A percentile compares a stretch with the other conserved stretches of the same genome.
These are phyloP conservation scores for Cyanoderma ruficeps DNA, from an alignment of 2,113 vertebrate species.

Conservation along the genomic window DNA sequence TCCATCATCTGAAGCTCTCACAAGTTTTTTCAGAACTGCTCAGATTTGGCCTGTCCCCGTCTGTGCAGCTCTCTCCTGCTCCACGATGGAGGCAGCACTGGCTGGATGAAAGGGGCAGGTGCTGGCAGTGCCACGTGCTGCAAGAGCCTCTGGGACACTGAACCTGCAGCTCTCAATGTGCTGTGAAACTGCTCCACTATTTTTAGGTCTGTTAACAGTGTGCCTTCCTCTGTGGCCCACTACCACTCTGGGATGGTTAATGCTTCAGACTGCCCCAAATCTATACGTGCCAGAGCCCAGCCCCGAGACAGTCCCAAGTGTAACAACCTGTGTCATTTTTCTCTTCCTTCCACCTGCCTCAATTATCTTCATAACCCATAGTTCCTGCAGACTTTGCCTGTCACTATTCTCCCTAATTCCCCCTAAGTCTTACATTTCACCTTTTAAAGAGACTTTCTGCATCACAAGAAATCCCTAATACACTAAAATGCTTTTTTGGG, in stretches of 20 bases:
- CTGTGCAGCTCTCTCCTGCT: background rate
- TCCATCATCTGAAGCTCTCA: background rate
- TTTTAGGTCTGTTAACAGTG: background rate
- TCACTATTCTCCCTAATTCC: background rate
- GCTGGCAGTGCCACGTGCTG: background rate
- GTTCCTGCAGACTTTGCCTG: background rate
- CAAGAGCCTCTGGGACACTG: background rate
- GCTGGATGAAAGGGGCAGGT: background rate
- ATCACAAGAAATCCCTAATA: background rate
- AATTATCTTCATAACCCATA: background rate
- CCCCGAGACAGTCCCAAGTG: accelerated
- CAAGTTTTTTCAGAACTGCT: background rate
- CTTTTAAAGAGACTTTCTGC: background rate
- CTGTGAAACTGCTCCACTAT: background rate
- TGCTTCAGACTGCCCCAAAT: background rate
- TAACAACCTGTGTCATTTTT: background rate
- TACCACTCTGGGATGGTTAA: background rate
- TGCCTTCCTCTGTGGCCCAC: background rate
- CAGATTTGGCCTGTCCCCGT: background rate
- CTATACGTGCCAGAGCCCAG: background rate
- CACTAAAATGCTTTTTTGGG: background rate
- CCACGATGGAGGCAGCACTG: accelerated
- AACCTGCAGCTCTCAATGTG: background rate
- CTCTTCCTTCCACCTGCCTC: background rate
- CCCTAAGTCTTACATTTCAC: background rate